Percentiles rank a stretch among this genome's conserved stretches.
Evolutionary conservation across 1,140 invertebrate species (phyloP).

Genomic region (Hycleus cichorii): DNA sequence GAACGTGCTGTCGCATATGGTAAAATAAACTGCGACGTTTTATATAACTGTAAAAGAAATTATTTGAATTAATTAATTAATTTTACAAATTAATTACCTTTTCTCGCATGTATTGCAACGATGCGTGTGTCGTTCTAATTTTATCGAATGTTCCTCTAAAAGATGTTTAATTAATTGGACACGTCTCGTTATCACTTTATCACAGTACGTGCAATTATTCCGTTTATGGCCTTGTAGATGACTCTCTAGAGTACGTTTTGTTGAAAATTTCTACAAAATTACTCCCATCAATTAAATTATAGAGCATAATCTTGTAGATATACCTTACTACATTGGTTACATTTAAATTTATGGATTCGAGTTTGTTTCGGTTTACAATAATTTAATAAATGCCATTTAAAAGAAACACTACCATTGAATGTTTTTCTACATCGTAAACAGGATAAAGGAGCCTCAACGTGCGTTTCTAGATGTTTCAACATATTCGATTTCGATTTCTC

Average conservation of each 20-base stretch:
- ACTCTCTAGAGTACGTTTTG: constrained; percentile 38
- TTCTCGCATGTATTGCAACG: constrained; percentile 32
- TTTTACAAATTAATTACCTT: constrained; percentile 34
- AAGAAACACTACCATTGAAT: constrained; percentile 14
- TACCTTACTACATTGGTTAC: constrained; percentile 14
- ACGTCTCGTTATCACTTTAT: constrained; percentile 38
- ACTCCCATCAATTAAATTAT: background rate
- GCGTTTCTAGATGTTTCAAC: constrained; percentile 20
- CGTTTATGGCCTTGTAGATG: constrained; percentile 41
- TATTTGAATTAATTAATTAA: constrained; percentile 16
- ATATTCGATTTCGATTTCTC: constrained; percentile 9
- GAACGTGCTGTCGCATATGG: constrained; percentile 38
- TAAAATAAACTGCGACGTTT: constrained; percentile 37
- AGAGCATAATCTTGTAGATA: background rate
- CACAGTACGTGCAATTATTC: constrained; percentile 41
- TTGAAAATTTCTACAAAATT: constrained; percentile 33
- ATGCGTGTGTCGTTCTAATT: constrained; percentile 15
- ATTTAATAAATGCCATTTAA: constrained; percentile 13
- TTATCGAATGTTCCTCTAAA: constrained; percentile 33
- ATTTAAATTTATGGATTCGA: constrained; percentile 4
- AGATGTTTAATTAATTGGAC: constrained; percentile 40
- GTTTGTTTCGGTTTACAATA: constrained; percentile 5
- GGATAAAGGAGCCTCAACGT: constrained; percentile 15
- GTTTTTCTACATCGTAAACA: constrained; percentile 12
- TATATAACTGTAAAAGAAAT: constrained; percentile 34